A percentile compares a stretch with the other conserved stretches of the same genome.
Conservation (phyloP, 1,140 invertebrate genomes). For the Gryllus bimaculatus region DNA sequence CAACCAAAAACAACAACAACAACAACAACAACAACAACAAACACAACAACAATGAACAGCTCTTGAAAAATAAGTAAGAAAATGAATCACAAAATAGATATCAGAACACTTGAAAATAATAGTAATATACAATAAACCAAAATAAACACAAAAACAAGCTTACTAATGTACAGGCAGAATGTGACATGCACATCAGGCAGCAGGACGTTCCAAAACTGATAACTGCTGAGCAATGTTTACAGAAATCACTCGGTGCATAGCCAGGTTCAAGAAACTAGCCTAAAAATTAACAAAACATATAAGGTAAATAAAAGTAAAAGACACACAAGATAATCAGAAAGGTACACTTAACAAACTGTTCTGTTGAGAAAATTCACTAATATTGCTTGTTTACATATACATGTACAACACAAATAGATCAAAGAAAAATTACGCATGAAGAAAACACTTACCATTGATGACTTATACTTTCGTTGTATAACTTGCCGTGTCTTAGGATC, state of each 20-base stretch:
- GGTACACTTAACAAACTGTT: conserved; percentile 12
- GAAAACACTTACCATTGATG: conserved; percentile 79
- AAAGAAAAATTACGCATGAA: conserved; percentile 19
- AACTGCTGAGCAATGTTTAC: conserved; percentile 30
- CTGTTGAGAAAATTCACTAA: conserved; percentile 10
- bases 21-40: too few species aligned
- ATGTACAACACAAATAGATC: conserved; percentile 27
- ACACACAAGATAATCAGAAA: conserved; percentile 7
- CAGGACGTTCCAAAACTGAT: conserved; percentile 14
- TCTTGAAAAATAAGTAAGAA: too few species aligned
- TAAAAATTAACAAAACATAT: conserved; percentile 29
- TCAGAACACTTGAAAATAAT: conserved; percentile 9
- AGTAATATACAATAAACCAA: background rate
- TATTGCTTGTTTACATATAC: conserved; percentile 18
- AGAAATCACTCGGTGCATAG: conserved; percentile 52
- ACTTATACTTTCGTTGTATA: conserved; percentile 93
- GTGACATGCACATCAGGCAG: conserved; percentile 21
- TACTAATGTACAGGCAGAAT: background rate
- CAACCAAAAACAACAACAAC: too few species aligned
- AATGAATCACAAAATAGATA: conserved; percentile 31
- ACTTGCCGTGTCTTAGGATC: conserved; percentile 97
- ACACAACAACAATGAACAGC: too few species aligned
- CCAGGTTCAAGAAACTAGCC: conserved; percentile 46
- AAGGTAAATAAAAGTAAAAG: background rate
- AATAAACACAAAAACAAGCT: conserved; percentile 7